Evolutionary conservation across 2,113 vertebrate genomes (phyloP).

Genomic region (Siniperca knerii): DNA sequence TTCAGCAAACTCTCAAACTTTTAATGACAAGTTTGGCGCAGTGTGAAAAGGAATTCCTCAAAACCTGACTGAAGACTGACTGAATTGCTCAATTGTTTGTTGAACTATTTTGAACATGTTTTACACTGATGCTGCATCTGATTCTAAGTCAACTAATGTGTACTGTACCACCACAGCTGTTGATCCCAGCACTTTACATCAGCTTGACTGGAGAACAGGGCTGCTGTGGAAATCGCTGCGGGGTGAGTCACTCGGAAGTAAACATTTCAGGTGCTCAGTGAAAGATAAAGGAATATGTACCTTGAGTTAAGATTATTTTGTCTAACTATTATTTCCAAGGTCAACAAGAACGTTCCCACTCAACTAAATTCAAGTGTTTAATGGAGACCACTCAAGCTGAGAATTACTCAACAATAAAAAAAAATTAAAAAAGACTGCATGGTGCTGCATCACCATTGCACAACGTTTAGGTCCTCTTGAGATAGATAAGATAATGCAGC

Average conservation of each 20-base stretch:
- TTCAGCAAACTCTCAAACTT: background rate
- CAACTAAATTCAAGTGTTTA: background rate
- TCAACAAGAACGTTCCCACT: background rate
- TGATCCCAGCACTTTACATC: slow-evolving; percentile 83
- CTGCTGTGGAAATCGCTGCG: slow-evolving; percentile 82
- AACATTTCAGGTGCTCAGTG: background rate
- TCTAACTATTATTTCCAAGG: background rate
- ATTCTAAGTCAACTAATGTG: background rate
- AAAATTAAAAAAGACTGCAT: background rate
- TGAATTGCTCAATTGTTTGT: background rate
- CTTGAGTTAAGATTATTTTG: background rate
- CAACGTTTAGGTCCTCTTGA: background rate
- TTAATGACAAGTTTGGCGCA: background rate
- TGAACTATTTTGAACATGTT: background rate
- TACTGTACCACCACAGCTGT: slow-evolving; percentile 65
- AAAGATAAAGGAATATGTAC: background rate
- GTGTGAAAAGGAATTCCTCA: background rate
- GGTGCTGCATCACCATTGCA: slow-evolving; percentile 36
- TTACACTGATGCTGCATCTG: background rate
- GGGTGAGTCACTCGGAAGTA: slow-evolving; percentile 74
- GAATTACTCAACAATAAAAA: background rate
- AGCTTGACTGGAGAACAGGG: slow-evolving; percentile 75
- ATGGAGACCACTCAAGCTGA: background rate
- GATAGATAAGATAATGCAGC: background rate
- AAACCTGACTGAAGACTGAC: background rate